Evolutionary conservation across 2,888 invertebrate species (phyloP).

Genomic region (Cephalotes varians): DNA sequence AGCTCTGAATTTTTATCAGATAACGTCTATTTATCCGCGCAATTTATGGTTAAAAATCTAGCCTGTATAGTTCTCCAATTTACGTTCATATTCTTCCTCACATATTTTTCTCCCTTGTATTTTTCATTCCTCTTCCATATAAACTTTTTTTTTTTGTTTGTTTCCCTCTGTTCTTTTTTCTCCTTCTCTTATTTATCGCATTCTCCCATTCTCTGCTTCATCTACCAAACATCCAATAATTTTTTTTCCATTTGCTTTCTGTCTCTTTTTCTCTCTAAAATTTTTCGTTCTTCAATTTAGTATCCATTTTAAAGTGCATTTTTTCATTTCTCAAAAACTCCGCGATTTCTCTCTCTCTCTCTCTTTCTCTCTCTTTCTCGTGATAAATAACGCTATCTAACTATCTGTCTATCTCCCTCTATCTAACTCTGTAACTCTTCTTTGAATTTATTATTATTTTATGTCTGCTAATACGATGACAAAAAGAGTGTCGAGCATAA

Average conservation of each 20-base stretch:
- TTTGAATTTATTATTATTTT: conserved; percentile 48
- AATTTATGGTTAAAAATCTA: conserved; percentile 4
- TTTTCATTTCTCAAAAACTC: neutral
- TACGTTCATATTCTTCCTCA: neutral
- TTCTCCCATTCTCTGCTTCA: neutral
- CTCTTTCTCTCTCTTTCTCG: neutral
- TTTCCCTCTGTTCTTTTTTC: neutral
- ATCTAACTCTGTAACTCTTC: neutral
- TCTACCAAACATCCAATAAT: neutral
- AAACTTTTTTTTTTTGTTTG: conserved; percentile 14
- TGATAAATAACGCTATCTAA: too few relatives aligned
- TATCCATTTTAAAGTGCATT: neutral
- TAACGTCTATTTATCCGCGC: neutral
- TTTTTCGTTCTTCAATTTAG: conserved; percentile 9
- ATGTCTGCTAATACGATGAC: conserved; percentile 43
- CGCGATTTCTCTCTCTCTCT: neutral
- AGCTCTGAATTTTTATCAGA: conserved; percentile 20
- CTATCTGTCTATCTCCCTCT: neutral
- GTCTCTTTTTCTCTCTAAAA: neutral
- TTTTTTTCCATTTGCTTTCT: neutral
- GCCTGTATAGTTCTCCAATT: neutral
- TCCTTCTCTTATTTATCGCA: neutral
- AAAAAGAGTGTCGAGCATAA: conserved; percentile 35
- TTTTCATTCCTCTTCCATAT: neutral
- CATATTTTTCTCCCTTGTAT: conserved; percentile 2